These are phyloP conservation scores for Laterallus jamaicensis DNA, from an alignment of 2,113 vertebrate genomes.

Conservation along the genomic window DNA sequence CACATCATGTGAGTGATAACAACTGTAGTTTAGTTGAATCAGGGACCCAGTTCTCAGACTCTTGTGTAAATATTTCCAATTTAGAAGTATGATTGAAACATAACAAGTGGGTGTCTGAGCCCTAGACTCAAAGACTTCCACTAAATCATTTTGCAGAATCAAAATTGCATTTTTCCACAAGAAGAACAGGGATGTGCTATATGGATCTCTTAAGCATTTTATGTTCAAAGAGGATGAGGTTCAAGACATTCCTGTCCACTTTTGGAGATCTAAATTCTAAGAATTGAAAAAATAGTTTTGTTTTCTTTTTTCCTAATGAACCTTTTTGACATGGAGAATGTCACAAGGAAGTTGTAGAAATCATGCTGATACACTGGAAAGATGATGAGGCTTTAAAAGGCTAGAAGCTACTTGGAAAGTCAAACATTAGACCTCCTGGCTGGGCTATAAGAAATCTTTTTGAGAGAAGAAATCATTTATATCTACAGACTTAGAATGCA, in stretches of 20 bases:
- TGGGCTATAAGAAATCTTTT: background rate
- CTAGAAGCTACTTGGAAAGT: background rate
- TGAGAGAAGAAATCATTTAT: background rate
- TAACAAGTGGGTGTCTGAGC: background rate
- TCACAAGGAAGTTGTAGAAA: background rate
- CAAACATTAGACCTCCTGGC: background rate
- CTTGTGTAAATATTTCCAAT: background rate
- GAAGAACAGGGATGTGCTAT: background rate
- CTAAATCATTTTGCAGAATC: background rate
- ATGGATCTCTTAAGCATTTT: background rate
- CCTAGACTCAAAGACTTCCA: background rate
- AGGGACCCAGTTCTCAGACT: background rate
- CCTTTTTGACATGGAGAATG: background rate
- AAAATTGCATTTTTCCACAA: background rate
- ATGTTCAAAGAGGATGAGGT: background rate
- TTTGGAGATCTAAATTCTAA: background rate
- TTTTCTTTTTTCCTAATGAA: background rate
- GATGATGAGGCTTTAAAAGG: background rate
- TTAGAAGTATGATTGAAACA: background rate
- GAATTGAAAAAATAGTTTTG: background rate
- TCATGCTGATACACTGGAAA: background rate
- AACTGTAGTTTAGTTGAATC: background rate
- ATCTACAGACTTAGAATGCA: background rate
- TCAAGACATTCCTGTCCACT: background rate
- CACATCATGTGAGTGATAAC: conserved; percentile 30